Percentiles rank a stretch among this genome's conserved stretches.
These are phyloP conservation scores for Pocillopora verrucosa DNA, from an alignment of 64 coral and sea anemone species.

Conservation along the genomic window DNA sequence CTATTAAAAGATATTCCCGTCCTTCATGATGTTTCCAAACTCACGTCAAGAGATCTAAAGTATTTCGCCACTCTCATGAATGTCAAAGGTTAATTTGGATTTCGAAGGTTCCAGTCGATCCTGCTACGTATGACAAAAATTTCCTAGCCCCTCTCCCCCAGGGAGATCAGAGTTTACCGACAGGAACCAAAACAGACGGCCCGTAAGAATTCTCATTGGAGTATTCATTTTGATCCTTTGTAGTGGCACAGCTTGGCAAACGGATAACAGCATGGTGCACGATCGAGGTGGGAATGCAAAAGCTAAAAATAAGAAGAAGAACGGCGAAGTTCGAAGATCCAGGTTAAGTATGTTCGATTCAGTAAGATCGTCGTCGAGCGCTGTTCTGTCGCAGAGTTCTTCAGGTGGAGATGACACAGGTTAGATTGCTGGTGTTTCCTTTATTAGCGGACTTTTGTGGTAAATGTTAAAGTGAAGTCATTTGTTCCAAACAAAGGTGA, in stretches of 20 bases:
- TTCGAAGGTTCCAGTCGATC: not conserved
- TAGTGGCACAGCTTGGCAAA: not conserved
- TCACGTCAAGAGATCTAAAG: not conserved
- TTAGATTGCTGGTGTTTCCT: conserved; percentile 25
- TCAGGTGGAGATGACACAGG: conserved; percentile 82
- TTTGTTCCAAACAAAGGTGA: conserved; percentile 5
- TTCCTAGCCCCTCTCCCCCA: not conserved
- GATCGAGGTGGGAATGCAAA: conserved; percentile 39
- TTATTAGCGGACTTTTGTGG: not conserved
- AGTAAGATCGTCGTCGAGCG: conserved; percentile 65
- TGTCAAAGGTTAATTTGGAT: not conserved
- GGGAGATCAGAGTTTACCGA: not conserved
- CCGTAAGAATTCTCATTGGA: not conserved
- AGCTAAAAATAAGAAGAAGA: conserved; percentile 42
- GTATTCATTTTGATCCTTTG: conserved; percentile 5
- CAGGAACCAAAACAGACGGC: not conserved
- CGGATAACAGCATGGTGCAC: conserved; percentile 46
- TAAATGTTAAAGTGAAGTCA: not conserved
- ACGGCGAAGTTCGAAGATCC: conserved; percentile 45
- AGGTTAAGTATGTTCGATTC: conserved; percentile 74
- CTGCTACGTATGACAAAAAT: not conserved
- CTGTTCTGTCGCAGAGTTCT: conserved; percentile 65
- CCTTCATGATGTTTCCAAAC: not conserved
- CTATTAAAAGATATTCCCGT: not conserved
- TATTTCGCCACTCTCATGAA: not conserved